Evolutionary conservation across 2,797 vertebrate genomes (phyloP).

Genomic region (Buceros bicornis): DNA sequence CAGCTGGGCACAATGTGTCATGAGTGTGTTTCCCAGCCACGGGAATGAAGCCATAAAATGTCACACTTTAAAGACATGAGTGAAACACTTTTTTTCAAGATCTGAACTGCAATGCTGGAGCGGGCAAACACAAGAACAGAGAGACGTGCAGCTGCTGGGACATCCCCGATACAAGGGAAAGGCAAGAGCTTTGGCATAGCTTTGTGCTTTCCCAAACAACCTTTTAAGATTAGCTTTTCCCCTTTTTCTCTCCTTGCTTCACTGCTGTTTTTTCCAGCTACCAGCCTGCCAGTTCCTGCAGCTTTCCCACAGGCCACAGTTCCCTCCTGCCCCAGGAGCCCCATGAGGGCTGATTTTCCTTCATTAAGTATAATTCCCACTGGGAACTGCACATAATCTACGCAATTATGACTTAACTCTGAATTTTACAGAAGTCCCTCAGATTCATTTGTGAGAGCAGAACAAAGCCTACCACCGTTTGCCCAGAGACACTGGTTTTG

Average conservation of each 20-base stretch:
- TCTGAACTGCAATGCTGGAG: neutral
- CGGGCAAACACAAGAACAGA: neutral
- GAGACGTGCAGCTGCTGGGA: neutral
- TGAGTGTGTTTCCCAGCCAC: neutral
- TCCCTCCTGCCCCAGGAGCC: neutral
- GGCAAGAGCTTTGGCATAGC: neutral
- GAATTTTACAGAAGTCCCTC: neutral
- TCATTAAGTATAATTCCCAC: neutral
- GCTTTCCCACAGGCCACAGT: neutral
- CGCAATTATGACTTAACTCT: neutral
- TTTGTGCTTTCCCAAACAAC: neutral
- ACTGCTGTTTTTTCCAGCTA: neutral
- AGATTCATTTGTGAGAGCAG: neutral
- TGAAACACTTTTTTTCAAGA: neutral
- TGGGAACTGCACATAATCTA: neutral
- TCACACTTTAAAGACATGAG: neutral
- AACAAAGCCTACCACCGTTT: neutral
- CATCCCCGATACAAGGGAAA: neutral
- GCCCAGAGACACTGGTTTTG: neutral
- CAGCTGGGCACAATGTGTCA: neutral
- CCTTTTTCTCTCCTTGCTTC: neutral
- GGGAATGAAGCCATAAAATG: neutral
- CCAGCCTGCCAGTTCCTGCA: neutral
- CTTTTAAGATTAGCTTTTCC: neutral
- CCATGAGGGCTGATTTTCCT: neutral